Base-by-base conservation (phyloP, 2,888 invertebrate genomes). In the Drosophila lacicola region DNA sequence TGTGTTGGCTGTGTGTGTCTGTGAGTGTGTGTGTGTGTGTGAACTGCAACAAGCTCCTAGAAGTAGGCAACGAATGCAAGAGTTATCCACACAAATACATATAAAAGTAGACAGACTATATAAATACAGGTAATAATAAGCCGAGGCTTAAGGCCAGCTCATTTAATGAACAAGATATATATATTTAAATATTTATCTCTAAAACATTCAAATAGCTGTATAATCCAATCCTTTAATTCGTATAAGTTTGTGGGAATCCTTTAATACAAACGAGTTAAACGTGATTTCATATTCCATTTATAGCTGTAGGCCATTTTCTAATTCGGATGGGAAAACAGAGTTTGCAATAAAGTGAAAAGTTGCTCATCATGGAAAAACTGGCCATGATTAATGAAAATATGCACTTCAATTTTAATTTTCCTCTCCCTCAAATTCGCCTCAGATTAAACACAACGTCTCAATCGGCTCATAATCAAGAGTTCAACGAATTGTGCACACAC, bases 31-130 rank as follows among this genome's bases (percentile, higher is more conserved):
- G 41, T 34, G 11, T 10, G 41, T 19, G 13, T 51, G 34, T 49
- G n/a, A 45, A 53, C n/a, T 53, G 71, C 55, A 70, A 21, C 55
- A 60, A 44, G 11, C 33, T 57, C 53, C 62, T 34, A 19, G 19
- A 58, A 63, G 49, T 49, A 54, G 51, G 53, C 68, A 68, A 50
- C 58, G 47, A 56, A 51, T 62, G 37, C 62, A 51, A 55, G 50
- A 54, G n/a, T 14, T 37, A 29, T 47, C 4, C n/a, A 13, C 39
- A 19, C 45, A 19, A 29, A 29, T 19, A 14, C 5, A 10, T 3
- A 21, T 0, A 21, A 21, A 4, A 21, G 8, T 29, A 4, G 11
- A 10, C 17, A 3, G 11, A 42, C 36, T 39, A 11, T 39, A 37
- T 25, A 8, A 1, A 11, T 4, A 21, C 25, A 25, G 25, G 8